phyloP scores from a whole-genome alignment of 2,797 vertebrate species.

The Neosilurus mollespiculum region DNA sequence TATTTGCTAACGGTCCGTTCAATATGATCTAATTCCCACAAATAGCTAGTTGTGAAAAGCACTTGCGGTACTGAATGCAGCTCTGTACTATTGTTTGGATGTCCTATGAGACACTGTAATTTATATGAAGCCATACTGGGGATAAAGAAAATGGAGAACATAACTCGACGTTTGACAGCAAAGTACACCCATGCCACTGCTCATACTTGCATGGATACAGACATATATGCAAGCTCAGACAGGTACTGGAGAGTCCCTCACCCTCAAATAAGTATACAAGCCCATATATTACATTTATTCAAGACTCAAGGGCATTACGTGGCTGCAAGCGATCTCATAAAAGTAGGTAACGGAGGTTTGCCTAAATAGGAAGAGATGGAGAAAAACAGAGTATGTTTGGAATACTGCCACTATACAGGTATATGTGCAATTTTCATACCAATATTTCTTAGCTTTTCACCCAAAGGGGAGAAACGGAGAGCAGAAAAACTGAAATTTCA shows the following conservation, averaged over 20 bases:
- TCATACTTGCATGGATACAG: neutral
- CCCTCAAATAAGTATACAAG: neutral
- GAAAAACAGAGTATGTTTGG: constrained; percentile 24
- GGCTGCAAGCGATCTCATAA: constrained; percentile 13
- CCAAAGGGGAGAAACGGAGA: neutral
- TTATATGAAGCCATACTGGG: constrained; percentile 33
- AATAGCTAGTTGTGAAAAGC: too few species aligned
- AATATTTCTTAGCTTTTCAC: constrained; percentile 26
- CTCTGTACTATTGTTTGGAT: neutral
- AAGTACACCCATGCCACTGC: constrained; percentile 9
- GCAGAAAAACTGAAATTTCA: constrained; percentile 15
- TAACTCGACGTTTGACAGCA: neutral
- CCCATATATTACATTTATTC: constrained; percentile 3
- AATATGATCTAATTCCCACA: too few species aligned
- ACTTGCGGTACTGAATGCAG: neutral
- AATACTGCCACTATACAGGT: constrained; percentile 26
- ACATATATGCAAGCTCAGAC: neutral
- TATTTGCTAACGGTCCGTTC: too few species aligned
- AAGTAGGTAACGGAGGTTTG: constrained; percentile 11
- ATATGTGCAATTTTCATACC: constrained; percentile 45
- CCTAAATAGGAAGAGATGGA: constrained; percentile 4
- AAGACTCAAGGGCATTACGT: constrained; percentile 13
- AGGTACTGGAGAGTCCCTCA: neutral
- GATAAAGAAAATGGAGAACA: neutral
- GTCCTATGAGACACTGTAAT: constrained; percentile 38